Base-by-base conservation (phyloP, 2,888 invertebrate genomes). In the Noctuana brunneofusca region DNA sequence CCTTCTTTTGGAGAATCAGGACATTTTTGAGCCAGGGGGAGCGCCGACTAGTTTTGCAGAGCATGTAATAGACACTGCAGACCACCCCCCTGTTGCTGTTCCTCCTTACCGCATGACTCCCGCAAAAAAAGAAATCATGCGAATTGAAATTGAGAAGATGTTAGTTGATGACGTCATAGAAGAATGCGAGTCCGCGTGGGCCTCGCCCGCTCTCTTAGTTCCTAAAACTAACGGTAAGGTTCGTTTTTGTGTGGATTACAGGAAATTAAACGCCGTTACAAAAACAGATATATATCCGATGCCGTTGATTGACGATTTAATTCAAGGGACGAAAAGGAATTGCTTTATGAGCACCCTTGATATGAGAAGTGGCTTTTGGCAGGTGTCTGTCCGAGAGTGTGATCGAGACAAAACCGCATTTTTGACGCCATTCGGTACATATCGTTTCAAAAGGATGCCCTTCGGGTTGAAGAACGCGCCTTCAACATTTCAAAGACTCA, bases 1-100 rank as follows among this genome's bases (percentile, higher is more conserved):
- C 18, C 32, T 53, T 53, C 53, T 35, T 20, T 32, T 30, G 35
- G 53, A 35, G 18, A 18, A n/a, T 20, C 35, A 53, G 53, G 35
- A 53, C 35, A 53, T 53, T 20, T 53, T 53, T 35, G 18, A 43
- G 43, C 43, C 43, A 43, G 43, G 43, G 43, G 43, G 43, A 41
- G 41, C 16, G 16, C 16, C 41, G 3, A 41, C 41, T 2, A 16
- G 2, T 9, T 16, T 8, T 16, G 41, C 41, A 16, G 41, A 41
- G 16, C 41, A 41, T 9, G 16, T 16, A 0, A 41, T 41, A 1
- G 41, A 41, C 9, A 41, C 41, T 16, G 41, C 16, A 9, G 41
- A 41, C 9, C 41, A 41, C 16, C 16, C 18, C 11, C 43, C 43
- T 3, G 18, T 43, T 12, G 18, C 43, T 6, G 18, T 43, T 18